phyloP scores from a whole-genome alignment of 2,113 vertebrate species.

The Atlantisia rogersi region DNA sequence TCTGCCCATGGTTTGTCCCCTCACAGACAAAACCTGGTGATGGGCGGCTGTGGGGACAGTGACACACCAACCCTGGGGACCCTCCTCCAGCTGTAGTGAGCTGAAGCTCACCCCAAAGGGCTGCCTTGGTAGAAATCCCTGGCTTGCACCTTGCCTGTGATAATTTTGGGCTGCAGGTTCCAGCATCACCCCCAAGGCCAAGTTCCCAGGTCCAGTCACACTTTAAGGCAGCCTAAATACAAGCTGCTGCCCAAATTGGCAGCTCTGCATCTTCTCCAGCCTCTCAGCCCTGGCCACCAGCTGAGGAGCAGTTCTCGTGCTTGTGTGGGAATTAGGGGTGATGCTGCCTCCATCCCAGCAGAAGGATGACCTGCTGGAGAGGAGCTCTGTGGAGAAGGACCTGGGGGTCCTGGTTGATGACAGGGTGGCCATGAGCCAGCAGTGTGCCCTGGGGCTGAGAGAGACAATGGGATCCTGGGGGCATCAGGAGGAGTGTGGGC shows the following conservation, averaged over 20 bases:
- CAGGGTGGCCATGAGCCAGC: too few species aligned
- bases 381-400: too few species aligned
- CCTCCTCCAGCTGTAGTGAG: fast-evolving
- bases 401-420: too few species aligned
- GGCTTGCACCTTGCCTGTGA: not conserved
- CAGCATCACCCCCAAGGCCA: not conserved
- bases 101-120: not conserved
- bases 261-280: not conserved
- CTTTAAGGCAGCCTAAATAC: not conserved
- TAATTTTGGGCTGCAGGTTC: not conserved
- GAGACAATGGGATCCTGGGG: too few species aligned
- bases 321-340: not conserved
- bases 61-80: not conserved
- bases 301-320: not conserved
- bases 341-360: not conserved
- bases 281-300: not conserved
- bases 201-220: not conserved
- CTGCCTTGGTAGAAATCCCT: not conserved
- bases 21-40: not conserved
- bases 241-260: not conserved
- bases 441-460: too few species aligned
- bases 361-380: too few species aligned
- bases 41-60: not conserved
- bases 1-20: not conserved
- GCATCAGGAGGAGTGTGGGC: too few species aligned